Conservation (phyloP, 2,113 vertebrate species). For the Pedionomus torquatus region DNA sequence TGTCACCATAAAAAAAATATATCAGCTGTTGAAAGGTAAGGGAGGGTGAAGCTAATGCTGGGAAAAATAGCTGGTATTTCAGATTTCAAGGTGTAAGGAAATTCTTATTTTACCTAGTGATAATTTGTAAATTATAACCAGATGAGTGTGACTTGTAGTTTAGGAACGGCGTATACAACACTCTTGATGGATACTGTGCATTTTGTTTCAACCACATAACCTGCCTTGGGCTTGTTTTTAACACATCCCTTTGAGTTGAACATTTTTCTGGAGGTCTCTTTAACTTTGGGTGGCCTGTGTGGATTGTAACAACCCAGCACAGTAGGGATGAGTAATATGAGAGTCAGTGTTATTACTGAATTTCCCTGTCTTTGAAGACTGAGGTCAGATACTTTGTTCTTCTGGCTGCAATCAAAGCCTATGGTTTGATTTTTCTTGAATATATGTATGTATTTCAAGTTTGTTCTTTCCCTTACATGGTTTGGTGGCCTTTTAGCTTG, state of each 20-base stretch:
- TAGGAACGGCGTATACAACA: neutral
- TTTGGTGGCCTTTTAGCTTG: neutral
- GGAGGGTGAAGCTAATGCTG: neutral
- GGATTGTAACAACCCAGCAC: neutral
- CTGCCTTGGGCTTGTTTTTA: constrained; percentile 50
- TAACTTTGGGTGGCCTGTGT: constrained; percentile 46
- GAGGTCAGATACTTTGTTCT: constrained; percentile 21
- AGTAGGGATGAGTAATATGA: neutral
- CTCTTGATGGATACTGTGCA: neutral
- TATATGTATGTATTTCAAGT: neutral
- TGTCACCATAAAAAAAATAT: neutral
- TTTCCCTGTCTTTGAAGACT: constrained; percentile 50
- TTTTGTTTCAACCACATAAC: constrained; percentile 45
- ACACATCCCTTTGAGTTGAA: neutral
- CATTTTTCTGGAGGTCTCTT: constrained; percentile 8
- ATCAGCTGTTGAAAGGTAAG: neutral
- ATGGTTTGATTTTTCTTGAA: constrained; percentile 5
- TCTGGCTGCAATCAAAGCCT: neutral
- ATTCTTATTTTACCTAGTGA: constrained; percentile 11
- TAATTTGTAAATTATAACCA: constrained; percentile 48
- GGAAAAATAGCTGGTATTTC: constrained; percentile 2
- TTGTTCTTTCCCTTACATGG: neutral
- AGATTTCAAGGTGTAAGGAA: constrained; percentile 14
- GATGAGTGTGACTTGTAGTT: constrained; percentile 7
- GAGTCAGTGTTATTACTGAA: constrained; percentile 28